A percentile compares a stretch with the other conserved stretches of the same genome.
These are phyloP conservation scores for Mantis religiosa DNA, from an alignment of 2,888 invertebrate genomes.

Conservation along the genomic window DNA sequence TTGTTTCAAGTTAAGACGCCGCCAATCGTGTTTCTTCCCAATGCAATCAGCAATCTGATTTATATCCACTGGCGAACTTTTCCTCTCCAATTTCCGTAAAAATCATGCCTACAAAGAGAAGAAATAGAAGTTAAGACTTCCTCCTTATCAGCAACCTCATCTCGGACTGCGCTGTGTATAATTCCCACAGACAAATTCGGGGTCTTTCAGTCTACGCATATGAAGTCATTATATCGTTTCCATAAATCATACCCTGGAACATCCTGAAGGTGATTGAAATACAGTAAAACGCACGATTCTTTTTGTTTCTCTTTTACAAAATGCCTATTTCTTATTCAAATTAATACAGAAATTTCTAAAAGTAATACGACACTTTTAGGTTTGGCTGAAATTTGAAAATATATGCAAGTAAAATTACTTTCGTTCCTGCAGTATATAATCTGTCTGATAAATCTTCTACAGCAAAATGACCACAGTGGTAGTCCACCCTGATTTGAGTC, in stretches of 20 bases:
- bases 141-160: background rate
- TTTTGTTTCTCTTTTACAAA: too few relatives aligned
- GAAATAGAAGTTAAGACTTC: background rate
- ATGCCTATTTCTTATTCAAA: too few relatives aligned
- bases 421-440: too few relatives aligned
- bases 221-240: background rate
- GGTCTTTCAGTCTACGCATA: background rate
- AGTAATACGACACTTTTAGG: too few relatives aligned
- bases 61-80: background rate
- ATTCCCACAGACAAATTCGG: background rate
- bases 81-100: background rate
- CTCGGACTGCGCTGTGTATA: background rate
- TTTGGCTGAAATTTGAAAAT: too few relatives aligned
- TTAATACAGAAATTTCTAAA: too few relatives aligned
- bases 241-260: background rate
- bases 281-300: too few relatives aligned
- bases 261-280: background rate
- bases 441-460: too few relatives aligned
- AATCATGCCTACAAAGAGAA: background rate
- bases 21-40: background rate
- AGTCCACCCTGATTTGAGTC: too few relatives aligned
- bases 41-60: background rate
- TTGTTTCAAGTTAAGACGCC: background rate
- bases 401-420: too few relatives aligned
- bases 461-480: too few relatives aligned